Conservation (phyloP, 2,113 vertebrate genomes). For the Geococcyx californianus region DNA sequence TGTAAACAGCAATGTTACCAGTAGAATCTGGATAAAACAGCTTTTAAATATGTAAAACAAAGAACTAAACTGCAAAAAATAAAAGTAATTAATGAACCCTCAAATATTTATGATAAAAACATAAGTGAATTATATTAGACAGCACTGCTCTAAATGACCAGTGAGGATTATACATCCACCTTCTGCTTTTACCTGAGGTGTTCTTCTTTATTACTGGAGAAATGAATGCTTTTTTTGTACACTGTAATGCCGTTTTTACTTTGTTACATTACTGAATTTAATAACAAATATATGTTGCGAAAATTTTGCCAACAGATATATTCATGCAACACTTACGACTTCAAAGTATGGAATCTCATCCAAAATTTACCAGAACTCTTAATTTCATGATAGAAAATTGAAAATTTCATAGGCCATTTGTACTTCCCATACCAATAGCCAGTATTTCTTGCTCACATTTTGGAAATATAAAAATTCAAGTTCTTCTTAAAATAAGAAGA, state of each 20-base stretch:
- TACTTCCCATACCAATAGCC: background rate
- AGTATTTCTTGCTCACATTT: background rate
- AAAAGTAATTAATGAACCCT: background rate
- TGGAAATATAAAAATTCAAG: background rate
- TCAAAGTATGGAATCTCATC: background rate
- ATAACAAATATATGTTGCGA: background rate
- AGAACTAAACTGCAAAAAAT: background rate
- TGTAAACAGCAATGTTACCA: background rate
- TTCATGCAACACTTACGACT: background rate
- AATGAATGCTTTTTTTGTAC: background rate
- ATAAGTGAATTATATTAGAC: background rate
- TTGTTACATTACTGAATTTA: background rate
- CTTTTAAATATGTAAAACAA: background rate
- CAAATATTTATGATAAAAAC: background rate
- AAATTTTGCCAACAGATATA: background rate
- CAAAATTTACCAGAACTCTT: background rate
- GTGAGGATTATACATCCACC: background rate
- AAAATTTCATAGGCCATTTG: background rate
- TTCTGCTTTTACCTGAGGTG: background rate
- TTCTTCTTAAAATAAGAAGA: background rate
- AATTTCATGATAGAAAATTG: background rate
- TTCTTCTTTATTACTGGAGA: background rate
- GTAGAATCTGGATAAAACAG: background rate
- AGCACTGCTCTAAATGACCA: background rate
- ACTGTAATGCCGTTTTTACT: background rate